Conservation (phyloP, 2,113 vertebrate species). For the Cyanoderma ruficeps region DNA sequence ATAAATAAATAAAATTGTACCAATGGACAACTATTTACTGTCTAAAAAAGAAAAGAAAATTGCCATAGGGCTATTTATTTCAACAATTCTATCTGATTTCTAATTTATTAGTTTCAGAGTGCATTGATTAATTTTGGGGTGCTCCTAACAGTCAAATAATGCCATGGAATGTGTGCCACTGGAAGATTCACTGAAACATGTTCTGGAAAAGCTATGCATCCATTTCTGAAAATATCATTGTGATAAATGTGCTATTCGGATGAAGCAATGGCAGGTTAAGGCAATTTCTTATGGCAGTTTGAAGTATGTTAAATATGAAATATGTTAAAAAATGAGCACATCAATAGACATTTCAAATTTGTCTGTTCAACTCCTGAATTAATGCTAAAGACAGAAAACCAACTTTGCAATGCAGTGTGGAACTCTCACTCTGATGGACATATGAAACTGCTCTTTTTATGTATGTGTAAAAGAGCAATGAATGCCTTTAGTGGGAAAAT, state of each 20-base stretch:
- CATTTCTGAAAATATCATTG: background rate
- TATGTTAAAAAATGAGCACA: background rate
- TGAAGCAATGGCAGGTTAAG: background rate
- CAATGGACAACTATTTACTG: background rate
- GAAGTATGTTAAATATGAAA: background rate
- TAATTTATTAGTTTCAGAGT: background rate
- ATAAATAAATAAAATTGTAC: background rate
- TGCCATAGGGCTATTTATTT: background rate
- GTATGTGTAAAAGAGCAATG: background rate
- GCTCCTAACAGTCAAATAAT: background rate
- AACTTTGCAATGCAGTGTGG: background rate
- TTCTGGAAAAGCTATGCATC: background rate
- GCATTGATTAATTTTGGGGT: background rate
- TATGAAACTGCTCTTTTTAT: background rate
- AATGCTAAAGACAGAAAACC: background rate
- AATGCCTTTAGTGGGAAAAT: background rate
- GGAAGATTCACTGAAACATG: background rate
- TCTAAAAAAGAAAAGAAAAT: background rate
- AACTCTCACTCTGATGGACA: background rate
- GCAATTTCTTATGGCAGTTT: background rate
- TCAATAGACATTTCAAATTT: background rate
- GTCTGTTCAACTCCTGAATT: background rate
- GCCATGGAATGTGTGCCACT: background rate
- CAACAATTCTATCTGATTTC: background rate
- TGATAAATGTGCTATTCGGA: background rate